Evolutionary conservation across 1,140 invertebrate species (phyloP).

Genomic region (Drosophila punjabiensis): DNA sequence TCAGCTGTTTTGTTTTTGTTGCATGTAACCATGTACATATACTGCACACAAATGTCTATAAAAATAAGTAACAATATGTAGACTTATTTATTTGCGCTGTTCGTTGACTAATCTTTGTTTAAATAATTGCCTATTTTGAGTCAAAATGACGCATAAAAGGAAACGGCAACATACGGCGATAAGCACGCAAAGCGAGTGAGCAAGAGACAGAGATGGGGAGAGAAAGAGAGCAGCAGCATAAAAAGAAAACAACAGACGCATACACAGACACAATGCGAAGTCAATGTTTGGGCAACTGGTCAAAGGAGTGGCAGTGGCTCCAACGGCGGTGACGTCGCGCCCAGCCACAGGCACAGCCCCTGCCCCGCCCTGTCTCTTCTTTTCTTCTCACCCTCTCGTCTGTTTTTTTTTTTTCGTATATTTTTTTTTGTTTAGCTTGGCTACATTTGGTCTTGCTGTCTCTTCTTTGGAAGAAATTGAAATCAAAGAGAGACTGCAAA

Average conservation of each 20-base stretch:
- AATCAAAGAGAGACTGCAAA: slow-evolving; percentile 28
- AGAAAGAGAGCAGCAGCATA: slow-evolving; percentile 40
- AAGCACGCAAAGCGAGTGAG: slow-evolving; percentile 34
- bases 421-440: neutral
- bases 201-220: slow-evolving; percentile 27
- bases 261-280: slow-evolving; percentile 26
- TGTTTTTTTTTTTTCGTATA: neutral
- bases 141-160: slow-evolving; percentile 68
- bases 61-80: slow-evolving; percentile 44
- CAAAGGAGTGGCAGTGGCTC: slow-evolving; percentile 78
- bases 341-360: slow-evolving; percentile 43
- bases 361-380: slow-evolving; percentile 7
- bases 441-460: slow-evolving; percentile 43
- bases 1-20: slow-evolving; percentile 11
- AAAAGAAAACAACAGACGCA: slow-evolving; percentile 60
- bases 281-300: slow-evolving; percentile 51
- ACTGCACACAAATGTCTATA: slow-evolving; percentile 60
- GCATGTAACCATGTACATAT: slow-evolving; percentile 44
- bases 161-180: slow-evolving; percentile 41
- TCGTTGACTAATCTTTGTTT: slow-evolving; percentile 75
- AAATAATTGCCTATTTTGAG: slow-evolving; percentile 76
- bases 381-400: neutral
- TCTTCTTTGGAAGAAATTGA: slow-evolving; percentile 47
- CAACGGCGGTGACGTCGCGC: slow-evolving; percentile 59
- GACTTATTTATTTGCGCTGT: slow-evolving; percentile 63